Conservation (phyloP, 2,888 invertebrate species). For the Chaitophorus viminalis region DNA sequence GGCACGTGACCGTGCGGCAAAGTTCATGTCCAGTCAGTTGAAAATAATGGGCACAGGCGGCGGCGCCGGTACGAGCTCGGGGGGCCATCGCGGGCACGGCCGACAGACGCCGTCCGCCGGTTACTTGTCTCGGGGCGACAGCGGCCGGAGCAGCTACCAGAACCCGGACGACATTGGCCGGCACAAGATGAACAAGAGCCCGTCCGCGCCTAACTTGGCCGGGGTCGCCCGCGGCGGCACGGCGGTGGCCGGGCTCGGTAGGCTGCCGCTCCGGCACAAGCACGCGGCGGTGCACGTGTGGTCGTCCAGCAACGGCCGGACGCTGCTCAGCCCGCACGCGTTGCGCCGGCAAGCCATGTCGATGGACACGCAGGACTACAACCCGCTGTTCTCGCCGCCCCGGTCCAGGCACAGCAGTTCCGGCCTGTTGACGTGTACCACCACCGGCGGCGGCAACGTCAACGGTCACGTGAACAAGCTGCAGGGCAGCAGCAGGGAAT, state of each 20-base stretch:
- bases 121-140: conserved; percentile 66
- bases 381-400: conserved; percentile 65
- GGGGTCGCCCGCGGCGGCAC: conserved; percentile 66
- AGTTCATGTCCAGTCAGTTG: conserved; percentile 72
- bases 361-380: conserved; percentile 75
- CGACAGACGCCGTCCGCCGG: conserved; percentile 66
- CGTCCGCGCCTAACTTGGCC: conserved; percentile 73
- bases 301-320: conserved; percentile 44
- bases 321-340: conserved; percentile 72
- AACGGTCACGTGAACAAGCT: conserved; percentile 43
- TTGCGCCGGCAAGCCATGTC: conserved; percentile 82
- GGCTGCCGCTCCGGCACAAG: conserved; percentile 36
- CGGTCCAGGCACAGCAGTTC: conserved; percentile 64
- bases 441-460: conserved; percentile 63
- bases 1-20: conserved; percentile 92
- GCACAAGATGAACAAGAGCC: conserved; percentile 69
- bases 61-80: conserved; percentile 63
- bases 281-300: conserved; percentile 37
- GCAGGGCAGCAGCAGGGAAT: conserved; percentile 62
- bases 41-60: conserved; percentile 63
- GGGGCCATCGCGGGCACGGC: conserved; percentile 65
- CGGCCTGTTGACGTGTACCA: conserved; percentile 64
- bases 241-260: conserved; percentile 62
- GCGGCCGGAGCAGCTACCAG: conserved; percentile 65
- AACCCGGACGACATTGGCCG: conserved; percentile 64